Evolutionary conservation across 2,797 vertebrate species (phyloP).

Genomic region (Scarus forsteni): DNA sequence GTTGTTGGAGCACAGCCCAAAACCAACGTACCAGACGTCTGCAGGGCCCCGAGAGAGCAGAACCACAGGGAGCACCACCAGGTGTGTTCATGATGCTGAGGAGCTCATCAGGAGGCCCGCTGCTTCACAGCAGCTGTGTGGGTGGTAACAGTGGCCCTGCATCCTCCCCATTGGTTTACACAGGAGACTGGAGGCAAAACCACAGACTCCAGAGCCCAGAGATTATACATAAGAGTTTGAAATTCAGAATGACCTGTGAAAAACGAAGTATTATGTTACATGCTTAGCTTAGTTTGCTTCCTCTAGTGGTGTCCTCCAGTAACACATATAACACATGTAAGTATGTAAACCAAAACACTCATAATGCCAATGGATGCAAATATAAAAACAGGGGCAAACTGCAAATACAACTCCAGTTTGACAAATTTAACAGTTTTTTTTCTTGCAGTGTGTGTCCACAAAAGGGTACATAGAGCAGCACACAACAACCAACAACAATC

Average conservation of each 20-base stretch:
- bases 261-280: too few species aligned
- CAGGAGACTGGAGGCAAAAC: constrained; percentile 19
- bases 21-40: constrained; percentile 51
- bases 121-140: constrained; percentile 56
- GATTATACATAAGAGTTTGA: constrained; percentile 2
- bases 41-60: constrained; percentile 35
- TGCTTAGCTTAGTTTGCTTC: too few species aligned
- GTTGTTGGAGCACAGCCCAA: constrained; percentile 62
- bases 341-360: too few species aligned
- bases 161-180: constrained; percentile 28
- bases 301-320: too few species aligned
- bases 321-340: too few species aligned
- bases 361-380: too few species aligned
- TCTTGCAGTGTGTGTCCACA: too few species aligned
- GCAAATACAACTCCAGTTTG: too few species aligned
- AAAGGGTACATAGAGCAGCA: too few species aligned
- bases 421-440: too few species aligned
- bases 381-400: too few species aligned
- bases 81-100: constrained; percentile 57
- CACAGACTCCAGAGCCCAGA: neutral
- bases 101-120: constrained; percentile 49
- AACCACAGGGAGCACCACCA: constrained; percentile 54
- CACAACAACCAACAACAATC: too few species aligned
- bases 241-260: constrained; percentile 7
- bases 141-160: constrained; percentile 64